Percentiles rank a stretch among this genome's conserved stretches.
Conservation (phyloP, 1,140 invertebrate species). For the Danaus plexippus region DNA sequence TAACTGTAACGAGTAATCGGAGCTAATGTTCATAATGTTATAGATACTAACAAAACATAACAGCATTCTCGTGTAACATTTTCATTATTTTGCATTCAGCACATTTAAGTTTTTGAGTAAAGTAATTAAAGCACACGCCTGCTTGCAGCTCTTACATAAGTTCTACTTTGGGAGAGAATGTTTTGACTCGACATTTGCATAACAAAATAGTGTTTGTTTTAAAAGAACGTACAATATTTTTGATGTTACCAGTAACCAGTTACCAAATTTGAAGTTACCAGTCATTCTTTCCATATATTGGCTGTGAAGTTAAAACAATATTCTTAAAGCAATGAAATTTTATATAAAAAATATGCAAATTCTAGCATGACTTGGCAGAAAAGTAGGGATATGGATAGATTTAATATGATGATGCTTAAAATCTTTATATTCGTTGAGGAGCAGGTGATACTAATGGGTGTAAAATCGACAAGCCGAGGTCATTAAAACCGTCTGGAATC, state of each 20-base stretch:
- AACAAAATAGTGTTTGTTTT: too few species aligned
- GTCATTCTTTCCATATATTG: too few species aligned
- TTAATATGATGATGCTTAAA: constrained; percentile 27
- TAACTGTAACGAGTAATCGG: too few species aligned
- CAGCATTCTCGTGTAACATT: constrained; percentile 10
- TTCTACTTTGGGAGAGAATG: constrained; percentile 14
- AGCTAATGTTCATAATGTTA: neutral
- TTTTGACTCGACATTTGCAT: neutral
- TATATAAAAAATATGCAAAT: too few species aligned
- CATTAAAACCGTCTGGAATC: constrained; percentile 16
- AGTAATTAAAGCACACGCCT: constrained; percentile 15
- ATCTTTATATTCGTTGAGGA: constrained; percentile 26
- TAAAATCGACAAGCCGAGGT: constrained; percentile 16
- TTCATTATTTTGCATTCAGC: constrained; percentile 18
- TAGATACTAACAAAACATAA: constrained; percentile 1
- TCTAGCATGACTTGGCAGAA: too few species aligned
- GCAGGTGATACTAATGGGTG: constrained; percentile 22
- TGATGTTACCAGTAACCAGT: too few species aligned
- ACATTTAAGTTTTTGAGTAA: constrained; percentile 19
- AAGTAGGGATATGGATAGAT: too few species aligned
- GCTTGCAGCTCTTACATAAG: constrained; percentile 16
- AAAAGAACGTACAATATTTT: too few species aligned
- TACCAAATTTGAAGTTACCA: too few species aligned
- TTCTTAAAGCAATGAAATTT: too few species aligned
- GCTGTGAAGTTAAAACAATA: too few species aligned